Evolutionary conservation across 35 echinoderm and acorn worm species (phyloP), one percentile per base, ranked within the genome.

Genomic region (Diadema setosum): DNA sequence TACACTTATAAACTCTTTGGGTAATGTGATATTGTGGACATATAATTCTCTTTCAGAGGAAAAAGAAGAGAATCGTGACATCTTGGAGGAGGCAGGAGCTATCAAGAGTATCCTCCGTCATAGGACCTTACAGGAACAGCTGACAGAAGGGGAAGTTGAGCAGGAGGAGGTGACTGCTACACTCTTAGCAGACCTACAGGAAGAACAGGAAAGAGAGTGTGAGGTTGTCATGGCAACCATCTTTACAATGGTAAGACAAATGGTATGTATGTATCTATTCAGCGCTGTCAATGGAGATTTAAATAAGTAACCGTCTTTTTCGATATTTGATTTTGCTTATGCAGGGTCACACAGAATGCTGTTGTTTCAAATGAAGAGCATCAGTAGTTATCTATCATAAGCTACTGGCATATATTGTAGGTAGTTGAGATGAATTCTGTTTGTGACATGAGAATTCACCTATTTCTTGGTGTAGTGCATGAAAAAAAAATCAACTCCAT

Each of bases 21-120:
- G n/a, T n/a, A n/a, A n/a, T n/a, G n/a, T n/a, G n/a, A n/a, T 63
- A 55, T 16, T 55, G 49, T 55, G 21, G 21, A 16, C 14, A 55
- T 55, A 12, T 55, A 12, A 12, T 2, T 2, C 49, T 55, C 21
- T 55, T 46, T 34, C 45, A 98, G 96, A 93, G 63, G 92, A 94
- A 29, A 91, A 82, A 37, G 96, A 98, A 42, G 37, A 45, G n/a
- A 94, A 91, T 26, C 46, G 84, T 42, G 85, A 91, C 55, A 94
- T 98, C 39, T 56, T 94, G 32, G 96, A 98, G 39, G 96, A 98
- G 45, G 58, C 88, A 5, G 96, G 96, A 9, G 96, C 96, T 70
- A 98, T 98, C 74, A 98, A 98, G 85, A 85, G 92, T 55, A 81
- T 98, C 43, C 35, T 98, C 25, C 87, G 96, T 21, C 87, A 45